These are phyloP conservation scores for Rhegmatorhina hoffmannsi DNA, from an alignment of 2,113 vertebrate species.

Conservation along the genomic window DNA sequence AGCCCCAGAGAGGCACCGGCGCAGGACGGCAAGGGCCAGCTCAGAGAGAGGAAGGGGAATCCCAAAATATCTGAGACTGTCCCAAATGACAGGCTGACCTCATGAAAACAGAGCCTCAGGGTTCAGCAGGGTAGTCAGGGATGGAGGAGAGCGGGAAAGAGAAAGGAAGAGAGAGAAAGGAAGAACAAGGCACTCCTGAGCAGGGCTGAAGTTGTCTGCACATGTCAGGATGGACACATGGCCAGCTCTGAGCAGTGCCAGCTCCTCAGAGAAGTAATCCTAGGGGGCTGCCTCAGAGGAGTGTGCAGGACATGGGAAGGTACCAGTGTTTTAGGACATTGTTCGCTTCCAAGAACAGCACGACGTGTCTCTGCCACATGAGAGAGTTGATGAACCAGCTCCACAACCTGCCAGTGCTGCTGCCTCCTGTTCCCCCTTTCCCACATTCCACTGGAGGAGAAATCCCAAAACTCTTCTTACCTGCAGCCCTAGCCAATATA, in stretches of 20 bases:
- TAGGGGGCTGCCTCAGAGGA: not conserved
- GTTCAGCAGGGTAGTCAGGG: not conserved
- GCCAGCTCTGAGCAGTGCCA: not conserved
- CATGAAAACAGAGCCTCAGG: not conserved
- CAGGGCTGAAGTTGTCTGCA: not conserved
- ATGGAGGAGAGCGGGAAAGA: not conserved
- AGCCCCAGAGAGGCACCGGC: fast-evolving
- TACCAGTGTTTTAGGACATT: not conserved
- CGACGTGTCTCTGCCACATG: fast-evolving
- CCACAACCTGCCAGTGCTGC: not conserved
- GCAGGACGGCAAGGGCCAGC: not conserved
- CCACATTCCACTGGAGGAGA: not conserved
- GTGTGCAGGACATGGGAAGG: not conserved
- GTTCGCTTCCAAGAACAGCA: not conserved
- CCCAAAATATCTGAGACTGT: not conserved
- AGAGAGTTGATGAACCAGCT: not conserved
- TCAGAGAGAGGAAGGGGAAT: not conserved
- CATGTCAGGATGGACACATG: fast-evolving
- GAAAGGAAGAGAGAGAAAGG: conserved; percentile 51
- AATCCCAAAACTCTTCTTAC: not conserved
- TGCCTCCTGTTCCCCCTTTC: not conserved
- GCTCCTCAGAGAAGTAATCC: not conserved
- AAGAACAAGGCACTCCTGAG: not conserved
- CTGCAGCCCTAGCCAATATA: not conserved
- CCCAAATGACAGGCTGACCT: not conserved